Percentiles rank a stretch among this genome's conserved stretches.
phyloP scores from a whole-genome alignment of 2,888 invertebrate species.

The Drosophila yooni region DNA sequence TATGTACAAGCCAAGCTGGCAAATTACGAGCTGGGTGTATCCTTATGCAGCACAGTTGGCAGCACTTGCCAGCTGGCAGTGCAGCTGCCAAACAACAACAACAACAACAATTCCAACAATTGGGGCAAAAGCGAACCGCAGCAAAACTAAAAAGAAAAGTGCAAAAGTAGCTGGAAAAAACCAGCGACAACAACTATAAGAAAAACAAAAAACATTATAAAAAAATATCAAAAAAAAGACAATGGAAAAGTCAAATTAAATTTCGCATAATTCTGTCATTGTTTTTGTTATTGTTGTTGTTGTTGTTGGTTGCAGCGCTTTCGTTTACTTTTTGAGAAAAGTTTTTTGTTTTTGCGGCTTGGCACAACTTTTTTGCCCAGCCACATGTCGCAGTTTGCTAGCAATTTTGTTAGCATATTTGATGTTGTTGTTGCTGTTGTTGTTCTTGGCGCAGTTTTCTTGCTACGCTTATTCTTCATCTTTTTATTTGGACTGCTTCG shows the following conservation, averaged over 20 bases:
- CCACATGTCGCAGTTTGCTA: constrained; percentile 77
- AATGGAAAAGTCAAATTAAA: constrained; percentile 76
- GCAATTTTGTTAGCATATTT: constrained; percentile 47
- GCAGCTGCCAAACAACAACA: constrained; percentile 38
- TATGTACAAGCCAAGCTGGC: constrained; percentile 74
- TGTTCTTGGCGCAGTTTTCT: constrained; percentile 73
- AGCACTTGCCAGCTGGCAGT: constrained; percentile 74
- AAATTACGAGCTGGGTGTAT: constrained; percentile 67
- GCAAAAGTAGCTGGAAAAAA: constrained; percentile 65
- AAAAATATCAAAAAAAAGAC: constrained; percentile 37
- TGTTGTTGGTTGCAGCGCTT: constrained; percentile 48
- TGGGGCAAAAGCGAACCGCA: constrained; percentile 39
- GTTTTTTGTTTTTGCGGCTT: constrained; percentile 78
- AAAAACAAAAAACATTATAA: constrained; percentile 27
- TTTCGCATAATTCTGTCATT: constrained; percentile 75
- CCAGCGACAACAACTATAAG: constrained; percentile 41
- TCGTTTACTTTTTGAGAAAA: constrained; percentile 59
- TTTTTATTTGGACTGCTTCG: constrained; percentile 18
- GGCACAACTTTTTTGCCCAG: constrained; percentile 66
- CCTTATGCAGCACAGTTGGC: constrained; percentile 62
- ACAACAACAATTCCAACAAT: constrained; percentile 23
- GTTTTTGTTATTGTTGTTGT: constrained; percentile 30
- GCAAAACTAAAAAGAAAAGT: constrained; percentile 66
- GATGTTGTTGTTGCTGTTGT: constrained; percentile 46
- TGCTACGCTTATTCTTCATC: constrained; percentile 22